Percentiles rank a stretch among this genome's conserved stretches.
Evolutionary conservation across 2,888 invertebrate species (phyloP).

Genomic region (Thymelicus acteon): DNA sequence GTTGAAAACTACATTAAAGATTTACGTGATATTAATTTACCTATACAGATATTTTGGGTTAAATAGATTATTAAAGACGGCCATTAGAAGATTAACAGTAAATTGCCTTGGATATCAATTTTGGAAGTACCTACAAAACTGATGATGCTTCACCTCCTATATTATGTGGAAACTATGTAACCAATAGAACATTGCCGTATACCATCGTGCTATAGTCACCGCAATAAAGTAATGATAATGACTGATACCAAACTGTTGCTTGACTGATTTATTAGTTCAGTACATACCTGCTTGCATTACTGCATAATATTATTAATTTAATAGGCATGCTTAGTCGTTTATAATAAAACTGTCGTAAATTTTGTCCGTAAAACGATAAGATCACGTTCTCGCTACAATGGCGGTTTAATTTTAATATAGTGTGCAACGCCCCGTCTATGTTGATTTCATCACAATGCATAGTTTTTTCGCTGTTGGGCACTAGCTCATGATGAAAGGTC

Average conservation of each 20-base stretch:
- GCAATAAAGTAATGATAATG: conserved; percentile 51
- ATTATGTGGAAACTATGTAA: too few species aligned
- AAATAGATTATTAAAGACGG: too few species aligned
- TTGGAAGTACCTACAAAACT: too few species aligned
- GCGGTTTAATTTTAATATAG: conserved; percentile 43
- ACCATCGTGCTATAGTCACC: conserved; percentile 33
- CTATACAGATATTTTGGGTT: too few species aligned
- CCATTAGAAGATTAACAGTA: too few species aligned
- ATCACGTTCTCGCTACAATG: conserved; percentile 47
- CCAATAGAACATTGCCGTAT: too few species aligned
- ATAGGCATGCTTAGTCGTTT: conserved; percentile 52
- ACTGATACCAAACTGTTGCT: conserved; percentile 44
- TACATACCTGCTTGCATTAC: conserved; percentile 43
- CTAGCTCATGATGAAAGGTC: background rate
- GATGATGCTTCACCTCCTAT: too few species aligned
- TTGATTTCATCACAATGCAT: background rate
- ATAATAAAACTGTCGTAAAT: conserved; percentile 59
- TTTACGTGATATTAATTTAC: too few species aligned
- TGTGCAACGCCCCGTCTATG: conserved; percentile 11
- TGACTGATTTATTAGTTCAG: conserved; percentile 53
- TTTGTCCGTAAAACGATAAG: conserved; percentile 47
- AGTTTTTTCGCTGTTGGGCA: background rate
- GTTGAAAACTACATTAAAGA: too few species aligned
- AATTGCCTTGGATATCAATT: too few species aligned
- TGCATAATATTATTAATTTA: conserved; percentile 55